These are phyloP conservation scores for Hydractinia echinata DNA, from an alignment of 30 jellyfish, hydroid and myxozoan species.

Conservation along the genomic window DNA sequence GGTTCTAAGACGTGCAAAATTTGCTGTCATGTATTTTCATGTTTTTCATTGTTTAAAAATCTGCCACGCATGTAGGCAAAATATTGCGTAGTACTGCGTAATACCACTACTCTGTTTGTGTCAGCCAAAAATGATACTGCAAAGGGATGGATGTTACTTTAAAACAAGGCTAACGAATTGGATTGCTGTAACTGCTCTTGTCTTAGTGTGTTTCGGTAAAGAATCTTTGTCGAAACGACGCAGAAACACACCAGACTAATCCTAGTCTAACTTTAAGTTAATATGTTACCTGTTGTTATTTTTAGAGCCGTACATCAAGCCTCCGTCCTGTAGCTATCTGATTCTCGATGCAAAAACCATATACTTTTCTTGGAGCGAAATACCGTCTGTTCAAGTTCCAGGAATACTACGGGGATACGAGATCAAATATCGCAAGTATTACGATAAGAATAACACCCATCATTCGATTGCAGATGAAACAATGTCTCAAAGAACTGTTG, in stretches of 20 bases:
- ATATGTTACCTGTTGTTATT: neutral
- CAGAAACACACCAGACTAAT: neutral
- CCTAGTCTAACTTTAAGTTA: neutral
- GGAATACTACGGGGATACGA: conserved; percentile 23
- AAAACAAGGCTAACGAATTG: no score
- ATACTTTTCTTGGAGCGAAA: conserved; percentile 22
- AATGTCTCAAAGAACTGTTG: conserved; percentile 1
- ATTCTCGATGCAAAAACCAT: conserved; percentile 11
- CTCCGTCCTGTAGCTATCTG: conserved; percentile 7
- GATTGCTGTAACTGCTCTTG: neutral
- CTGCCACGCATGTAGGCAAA: no score
- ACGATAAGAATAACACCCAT: neutral
- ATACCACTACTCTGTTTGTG: no score
- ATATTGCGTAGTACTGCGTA: no score
- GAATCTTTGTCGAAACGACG: neutral
- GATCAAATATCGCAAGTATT: neutral
- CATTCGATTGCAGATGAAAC: neutral
- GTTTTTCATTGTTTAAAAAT: no score
- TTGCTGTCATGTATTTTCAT: no score
- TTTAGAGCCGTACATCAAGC: conserved; percentile 21
- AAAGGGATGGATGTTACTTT: no score
- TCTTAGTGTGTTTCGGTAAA: neutral
- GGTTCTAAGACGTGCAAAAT: no score
- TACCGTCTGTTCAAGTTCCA: conserved; percentile 17
- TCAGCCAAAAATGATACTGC: no score